phyloP scores from a whole-genome alignment of 2,888 invertebrate species.

The Eretmocerus hayati region DNA sequence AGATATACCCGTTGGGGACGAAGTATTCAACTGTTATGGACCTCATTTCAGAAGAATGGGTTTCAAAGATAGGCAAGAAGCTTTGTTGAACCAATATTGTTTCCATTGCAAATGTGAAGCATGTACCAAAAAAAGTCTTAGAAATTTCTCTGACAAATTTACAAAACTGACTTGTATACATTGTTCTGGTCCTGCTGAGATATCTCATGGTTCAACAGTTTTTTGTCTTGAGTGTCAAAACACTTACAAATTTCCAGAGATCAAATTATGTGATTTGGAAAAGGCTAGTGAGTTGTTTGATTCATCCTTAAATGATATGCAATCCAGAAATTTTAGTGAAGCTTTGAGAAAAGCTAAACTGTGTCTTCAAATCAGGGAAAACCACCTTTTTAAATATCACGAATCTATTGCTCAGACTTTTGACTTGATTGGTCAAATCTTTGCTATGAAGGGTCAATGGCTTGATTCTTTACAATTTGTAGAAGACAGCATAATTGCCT shows the following conservation, averaged over 20 bases:
- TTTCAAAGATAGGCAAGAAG: constrained; percentile 54
- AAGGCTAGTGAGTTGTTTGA: too few relatives aligned
- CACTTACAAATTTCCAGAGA: too few relatives aligned
- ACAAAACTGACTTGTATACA: too few relatives aligned
- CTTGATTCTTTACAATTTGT: too few relatives aligned
- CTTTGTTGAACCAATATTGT: constrained; percentile 64
- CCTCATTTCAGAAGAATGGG: constrained; percentile 64
- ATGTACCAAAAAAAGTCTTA: constrained; percentile 51
- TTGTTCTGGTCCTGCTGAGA: too few relatives aligned
- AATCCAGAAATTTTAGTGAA: constrained; percentile 31
- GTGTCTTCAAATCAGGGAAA: constrained; percentile 47
- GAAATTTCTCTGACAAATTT: too few relatives aligned
- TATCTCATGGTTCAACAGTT: too few relatives aligned
- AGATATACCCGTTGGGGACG: constrained; percentile 58
- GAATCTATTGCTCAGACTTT: constrained; percentile 46
- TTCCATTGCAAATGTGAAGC: constrained; percentile 71
- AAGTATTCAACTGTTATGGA: constrained; percentile 81
- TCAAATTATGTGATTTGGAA: too few relatives aligned
- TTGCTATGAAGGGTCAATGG: constrained; percentile 49
- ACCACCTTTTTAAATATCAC: constrained; percentile 50
- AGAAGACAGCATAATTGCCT: too few relatives aligned
- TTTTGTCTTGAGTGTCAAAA: too few relatives aligned
- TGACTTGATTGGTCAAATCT: constrained; percentile 51
- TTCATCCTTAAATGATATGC: constrained; percentile 25
- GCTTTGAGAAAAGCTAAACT: constrained; percentile 46